phyloP scores from a whole-genome alignment of 2,113 vertebrate genomes.

The Athene cunicularia region DNA sequence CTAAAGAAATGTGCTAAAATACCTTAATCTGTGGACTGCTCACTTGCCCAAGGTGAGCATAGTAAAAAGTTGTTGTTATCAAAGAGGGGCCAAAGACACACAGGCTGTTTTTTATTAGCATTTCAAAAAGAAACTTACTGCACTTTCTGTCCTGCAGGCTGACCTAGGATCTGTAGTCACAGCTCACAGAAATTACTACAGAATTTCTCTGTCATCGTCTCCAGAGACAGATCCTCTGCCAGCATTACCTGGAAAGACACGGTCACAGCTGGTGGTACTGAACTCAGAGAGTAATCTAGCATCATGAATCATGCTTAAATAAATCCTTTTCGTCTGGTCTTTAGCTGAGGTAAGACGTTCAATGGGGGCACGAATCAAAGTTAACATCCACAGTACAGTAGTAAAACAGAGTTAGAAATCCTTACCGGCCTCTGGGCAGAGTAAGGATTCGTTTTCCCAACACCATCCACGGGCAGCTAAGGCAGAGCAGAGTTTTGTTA shows the following conservation, averaged over 20 bases:
- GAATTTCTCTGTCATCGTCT: fast-evolving
- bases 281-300: not conserved
- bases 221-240: not conserved
- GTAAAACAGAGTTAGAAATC: not conserved
- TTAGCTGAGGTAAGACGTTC: not conserved
- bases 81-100: not conserved
- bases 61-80: not conserved
- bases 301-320: not conserved
- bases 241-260: not conserved
- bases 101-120: not conserved
- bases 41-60: fast-evolving
- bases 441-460: not conserved
- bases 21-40: not conserved
- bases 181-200: not conserved
- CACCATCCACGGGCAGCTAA: not conserved
- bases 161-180: not conserved
- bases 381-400: not conserved
- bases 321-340: not conserved
- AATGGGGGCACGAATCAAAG: not conserved
- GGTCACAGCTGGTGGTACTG: not conserved
- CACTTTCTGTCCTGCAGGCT: not conserved
- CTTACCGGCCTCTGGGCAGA: not conserved
- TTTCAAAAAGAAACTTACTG: not conserved
- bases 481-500: fast-evolving
- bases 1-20: not conserved